Base-by-base conservation (phyloP, 2,113 vertebrate species). In the Lipophrys pholis region DNA sequence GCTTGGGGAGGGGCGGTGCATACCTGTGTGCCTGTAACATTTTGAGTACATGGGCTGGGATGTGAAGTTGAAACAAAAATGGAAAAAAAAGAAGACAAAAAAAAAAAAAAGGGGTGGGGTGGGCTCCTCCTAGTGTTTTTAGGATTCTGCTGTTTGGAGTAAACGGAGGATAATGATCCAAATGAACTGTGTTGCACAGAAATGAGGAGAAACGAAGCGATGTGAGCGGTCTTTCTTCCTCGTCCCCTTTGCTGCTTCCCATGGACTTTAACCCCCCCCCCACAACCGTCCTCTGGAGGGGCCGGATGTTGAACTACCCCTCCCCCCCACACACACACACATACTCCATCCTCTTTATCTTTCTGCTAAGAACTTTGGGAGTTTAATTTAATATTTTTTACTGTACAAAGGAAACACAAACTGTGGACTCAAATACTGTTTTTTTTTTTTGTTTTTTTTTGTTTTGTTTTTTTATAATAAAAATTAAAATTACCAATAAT, bases 321-420 rank as follows among this genome's bases (percentile, higher is more conserved):
- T 76, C 68, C 52, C 69, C 86, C 21, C 21, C 4, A 30, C 21
- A 30, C 21, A 30, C 21, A 30, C 21, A 30, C 74, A 57, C 68
- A 87, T 92, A 92, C 93, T 91, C 92, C 93, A 92, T 87, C 93
- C 86, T 78, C 84, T 88, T 80, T 85, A 90, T 89, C 84, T 92
- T 89, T 89, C 83, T 90, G 89, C 88, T 87, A 88, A 87, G 85
- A 90, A 86, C 82, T 87, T 91, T 90, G 89, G 90, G 82, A 91
- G 84, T 91, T 93, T 93, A 90, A 93, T 94, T 94, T 94, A 94
- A 92, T 93, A 90, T 94, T 94, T 94, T 94, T 94, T 94, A 94
- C 91, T 94, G 92, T 93, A 94, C 86, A 94, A 92, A 93, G 90
- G 74, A 93, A 92, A 92, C 76, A 86, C 88, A 90, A 93, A 94